A percentile compares a stretch with the other conserved stretches of the same genome.
phyloP scores from a whole-genome alignment of 2,888 invertebrate species.

The Allophyes oxyacanthae region DNA sequence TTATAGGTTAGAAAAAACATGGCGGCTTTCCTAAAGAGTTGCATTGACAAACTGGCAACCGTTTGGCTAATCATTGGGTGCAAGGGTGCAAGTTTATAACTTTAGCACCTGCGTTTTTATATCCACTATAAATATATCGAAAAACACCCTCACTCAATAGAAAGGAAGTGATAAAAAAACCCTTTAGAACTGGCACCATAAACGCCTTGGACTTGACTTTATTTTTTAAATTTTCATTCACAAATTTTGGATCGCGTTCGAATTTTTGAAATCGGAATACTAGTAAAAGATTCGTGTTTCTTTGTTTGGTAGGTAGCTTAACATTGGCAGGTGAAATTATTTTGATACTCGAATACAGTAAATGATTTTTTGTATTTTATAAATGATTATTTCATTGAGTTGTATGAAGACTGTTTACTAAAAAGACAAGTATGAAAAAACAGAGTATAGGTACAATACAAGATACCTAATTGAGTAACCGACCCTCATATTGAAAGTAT shows the following conservation, averaged over 20 bases:
- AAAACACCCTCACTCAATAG: slow-evolving; percentile 69
- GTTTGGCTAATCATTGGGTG: slow-evolving; percentile 82
- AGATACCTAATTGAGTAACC: too few relatives aligned
- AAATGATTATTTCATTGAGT: too few relatives aligned
- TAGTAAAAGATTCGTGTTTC: background rate
- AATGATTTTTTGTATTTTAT: too few relatives aligned
- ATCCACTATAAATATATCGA: slow-evolving; percentile 66
- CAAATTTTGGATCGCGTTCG: slow-evolving; percentile 60
- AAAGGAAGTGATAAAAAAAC: slow-evolving; percentile 85
- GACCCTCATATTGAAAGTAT: too few relatives aligned
- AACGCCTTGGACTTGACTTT: slow-evolving; percentile 72
- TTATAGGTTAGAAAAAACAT: slow-evolving; percentile 64
- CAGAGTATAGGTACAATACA: too few relatives aligned
- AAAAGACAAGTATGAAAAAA: too few relatives aligned
- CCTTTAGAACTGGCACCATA: slow-evolving; percentile 73
- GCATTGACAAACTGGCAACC: slow-evolving; percentile 74
- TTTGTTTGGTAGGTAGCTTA: slow-evolving; percentile 17
- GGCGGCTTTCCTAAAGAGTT: slow-evolving; percentile 64
- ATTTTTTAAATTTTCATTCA: slow-evolving; percentile 78
- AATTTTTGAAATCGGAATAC: slow-evolving; percentile 32
- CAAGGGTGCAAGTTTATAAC: slow-evolving; percentile 75
- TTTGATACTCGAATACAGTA: too few relatives aligned
- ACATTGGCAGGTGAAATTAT: too few relatives aligned
- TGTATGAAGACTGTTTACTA: too few relatives aligned
- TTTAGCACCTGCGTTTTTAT: slow-evolving; percentile 86